Percentiles rank a stretch among this genome's conserved stretches.
Conservation (phyloP, 2,113 vertebrate genomes). For the Chrysochloris asiatica region DNA sequence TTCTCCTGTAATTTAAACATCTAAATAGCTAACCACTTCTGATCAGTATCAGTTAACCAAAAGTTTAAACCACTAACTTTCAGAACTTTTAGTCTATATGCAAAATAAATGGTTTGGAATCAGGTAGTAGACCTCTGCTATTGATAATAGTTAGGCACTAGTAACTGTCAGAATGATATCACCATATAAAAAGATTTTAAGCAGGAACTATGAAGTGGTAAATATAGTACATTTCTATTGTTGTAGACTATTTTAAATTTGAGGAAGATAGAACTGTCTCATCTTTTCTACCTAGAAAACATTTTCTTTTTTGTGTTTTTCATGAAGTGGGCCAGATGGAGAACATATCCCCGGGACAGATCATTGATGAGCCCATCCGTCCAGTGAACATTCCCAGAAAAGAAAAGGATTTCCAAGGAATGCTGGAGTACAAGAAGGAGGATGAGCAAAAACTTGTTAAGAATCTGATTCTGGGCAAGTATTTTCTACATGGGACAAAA, state of each 20-base stretch:
- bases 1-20: background rate
- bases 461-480: slow-evolving; percentile 95
- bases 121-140: background rate
- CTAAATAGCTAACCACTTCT: slow-evolving; percentile 29
- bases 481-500: slow-evolving; percentile 29
- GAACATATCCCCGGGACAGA: slow-evolving; percentile 96
- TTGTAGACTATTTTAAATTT: background rate
- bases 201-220: background rate
- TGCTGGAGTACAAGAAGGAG: slow-evolving; percentile 98
- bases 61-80: background rate
- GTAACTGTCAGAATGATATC: background rate
- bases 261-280: background rate
- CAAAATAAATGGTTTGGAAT: slow-evolving; percentile 25
- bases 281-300: slow-evolving; percentile 2
- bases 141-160: background rate
- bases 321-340: slow-evolving; percentile 87
- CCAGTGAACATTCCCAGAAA: slow-evolving; percentile 98
- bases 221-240: background rate
- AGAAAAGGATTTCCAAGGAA: slow-evolving; percentile 99
- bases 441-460: slow-evolving; percentile 97
- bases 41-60: slow-evolving; percentile 4
- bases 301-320: slow-evolving; percentile 1
- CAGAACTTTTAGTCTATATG: background rate
- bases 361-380: slow-evolving; percentile 96
- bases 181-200: background rate